phyloP scores from a whole-genome alignment of 2,888 invertebrate species.

The Bugulina stolonifera region DNA sequence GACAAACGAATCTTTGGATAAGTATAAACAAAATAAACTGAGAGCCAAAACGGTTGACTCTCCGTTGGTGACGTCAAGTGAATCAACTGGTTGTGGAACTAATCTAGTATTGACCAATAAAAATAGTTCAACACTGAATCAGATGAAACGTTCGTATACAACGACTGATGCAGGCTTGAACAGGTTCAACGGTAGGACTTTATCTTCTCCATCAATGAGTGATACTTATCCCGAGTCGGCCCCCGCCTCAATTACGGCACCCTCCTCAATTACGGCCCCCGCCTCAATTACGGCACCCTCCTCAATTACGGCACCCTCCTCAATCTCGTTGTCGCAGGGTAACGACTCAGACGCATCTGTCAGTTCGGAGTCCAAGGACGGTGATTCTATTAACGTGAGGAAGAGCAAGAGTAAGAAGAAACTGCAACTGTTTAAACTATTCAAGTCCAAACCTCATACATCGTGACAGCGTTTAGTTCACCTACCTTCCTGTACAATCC shows the following conservation, averaged over 20 bases:
- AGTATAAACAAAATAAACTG: not conserved
- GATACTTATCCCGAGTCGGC: not conserved
- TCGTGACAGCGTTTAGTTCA: not conserved
- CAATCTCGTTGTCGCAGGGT: not conserved
- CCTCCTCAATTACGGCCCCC: no score
- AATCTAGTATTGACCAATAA: not conserved
- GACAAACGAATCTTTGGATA: not conserved
- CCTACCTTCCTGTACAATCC: not conserved
- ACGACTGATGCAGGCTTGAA: not conserved
- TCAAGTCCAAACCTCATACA: not conserved
- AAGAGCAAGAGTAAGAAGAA: conserved; percentile 2
- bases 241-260: not conserved
- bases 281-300: not conserved
- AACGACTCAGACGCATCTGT: conserved; percentile 3
- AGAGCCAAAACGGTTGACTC: conserved; percentile 3
- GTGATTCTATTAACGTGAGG: not conserved
- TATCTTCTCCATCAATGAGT: not conserved
- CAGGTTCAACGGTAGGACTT: not conserved
- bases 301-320: not conserved
- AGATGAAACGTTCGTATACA: conserved; percentile 8
- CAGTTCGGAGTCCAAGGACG: conserved; percentile 13
- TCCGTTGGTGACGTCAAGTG: not conserved
- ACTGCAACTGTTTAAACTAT: not conserved
- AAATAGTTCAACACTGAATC: not conserved
- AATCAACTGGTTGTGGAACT: not conserved